Evolutionary conservation across 2,888 invertebrate genomes (phyloP), one percentile per base, ranked within the genome.

Genomic region (Melanotus villosus): DNA sequence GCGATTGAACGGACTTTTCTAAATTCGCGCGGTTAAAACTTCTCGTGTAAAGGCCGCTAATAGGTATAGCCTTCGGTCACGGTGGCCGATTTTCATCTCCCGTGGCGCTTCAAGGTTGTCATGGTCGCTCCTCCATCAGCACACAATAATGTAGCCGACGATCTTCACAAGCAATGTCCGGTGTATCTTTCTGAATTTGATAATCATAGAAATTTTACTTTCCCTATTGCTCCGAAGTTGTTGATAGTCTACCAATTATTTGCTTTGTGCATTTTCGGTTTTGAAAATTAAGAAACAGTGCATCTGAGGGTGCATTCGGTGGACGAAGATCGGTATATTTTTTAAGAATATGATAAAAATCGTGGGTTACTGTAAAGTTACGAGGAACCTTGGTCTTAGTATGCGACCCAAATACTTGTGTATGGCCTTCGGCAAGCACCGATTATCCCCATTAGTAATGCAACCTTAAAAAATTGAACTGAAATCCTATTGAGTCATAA

Each of bases 311-410:
- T 18, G 19, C 18, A 4, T 57, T 43, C 34, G 21, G 9, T 32
- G 70, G 43, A 16, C 70, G 72, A 56, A 70, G 69, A 43, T 58
- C 32, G 21, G 65, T 12, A 57, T 69, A 72, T 45, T 72, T 58
- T 63, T 65, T 59, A 21, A 72, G 57, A 19, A 58, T 59, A 21
- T 59, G 23, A 12, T 36, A 58, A 19, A 38, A 70, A 16, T 45
- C 21, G 38, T 58, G 63, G 36, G 65, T 32, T 26, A 72, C 52
- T 14, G 58, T 21, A 63, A 72, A 70, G n/a, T 45, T 66, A 54
- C 67, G 41, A 38, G 41, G 41, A n/a, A 38, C 41, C n/a, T 38
- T 38, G 12, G 41, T 1, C 16, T 38, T 38, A 16, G 41, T 38
- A 2, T 2, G 41, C 41, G 1, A n/a, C 0, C 5, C 10, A 38